phyloP scores from a whole-genome alignment of 2,888 invertebrate species.

The Cheilosia vulpina region DNA sequence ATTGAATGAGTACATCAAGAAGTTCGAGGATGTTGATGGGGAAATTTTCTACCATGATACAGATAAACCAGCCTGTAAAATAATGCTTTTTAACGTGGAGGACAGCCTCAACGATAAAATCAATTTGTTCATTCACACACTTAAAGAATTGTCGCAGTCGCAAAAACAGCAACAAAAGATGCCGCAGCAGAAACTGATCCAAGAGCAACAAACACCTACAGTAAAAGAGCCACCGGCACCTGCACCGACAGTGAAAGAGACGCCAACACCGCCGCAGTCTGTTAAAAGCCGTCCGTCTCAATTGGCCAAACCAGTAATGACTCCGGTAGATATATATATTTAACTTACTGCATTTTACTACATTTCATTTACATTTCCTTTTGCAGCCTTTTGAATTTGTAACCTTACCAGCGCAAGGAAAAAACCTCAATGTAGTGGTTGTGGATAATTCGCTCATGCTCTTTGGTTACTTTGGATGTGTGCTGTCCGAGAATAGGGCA shows the following conservation, averaged over 20 bases:
- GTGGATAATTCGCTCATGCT: conserved; percentile 75
- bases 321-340: conserved; percentile 42
- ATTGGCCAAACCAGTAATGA: conserved; percentile 48
- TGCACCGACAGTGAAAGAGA: not conserved
- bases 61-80: conserved; percentile 14
- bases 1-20: conserved; percentile 49
- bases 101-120: conserved; percentile 69
- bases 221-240: not conserved
- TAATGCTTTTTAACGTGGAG: conserved; percentile 4
- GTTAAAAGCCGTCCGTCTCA: conserved; percentile 46
- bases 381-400: conserved; percentile 65
- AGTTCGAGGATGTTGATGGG: conserved; percentile 67
- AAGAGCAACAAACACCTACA: not conserved
- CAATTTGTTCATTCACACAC: conserved; percentile 22
- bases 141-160: not conserved
- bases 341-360: not conserved
- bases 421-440: conserved; percentile 71
- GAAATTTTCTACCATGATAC: conserved; percentile 46
- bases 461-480: conserved; percentile 76
- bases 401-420: conserved; percentile 33
- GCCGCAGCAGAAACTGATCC: not conserved
- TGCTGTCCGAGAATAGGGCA: conserved; percentile 62
- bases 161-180: not conserved
- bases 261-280: not conserved
- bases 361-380: not conserved